Conservation (phyloP, 2,113 vertebrate species). For the Muntiacus reevesi region DNA sequence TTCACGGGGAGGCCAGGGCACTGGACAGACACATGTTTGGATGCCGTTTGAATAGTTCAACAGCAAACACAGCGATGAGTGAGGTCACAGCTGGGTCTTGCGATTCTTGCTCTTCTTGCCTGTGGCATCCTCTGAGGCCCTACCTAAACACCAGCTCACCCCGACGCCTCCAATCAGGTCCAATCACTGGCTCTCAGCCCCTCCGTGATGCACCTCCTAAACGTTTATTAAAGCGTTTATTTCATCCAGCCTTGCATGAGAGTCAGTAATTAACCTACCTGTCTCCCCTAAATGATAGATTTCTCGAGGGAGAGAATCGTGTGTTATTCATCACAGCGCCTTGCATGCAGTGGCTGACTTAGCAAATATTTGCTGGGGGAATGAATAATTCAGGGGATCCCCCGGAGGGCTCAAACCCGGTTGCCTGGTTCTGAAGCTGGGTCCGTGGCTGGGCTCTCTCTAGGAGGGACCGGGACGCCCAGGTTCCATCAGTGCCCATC, state of each 20-base stretch:
- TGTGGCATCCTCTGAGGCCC: rapidly evolving
- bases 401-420: rapidly evolving
- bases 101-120: rapidly evolving
- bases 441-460: background rate
- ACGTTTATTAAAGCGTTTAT: rapidly evolving
- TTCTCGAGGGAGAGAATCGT: background rate
- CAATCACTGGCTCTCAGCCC: rapidly evolving
- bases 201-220: rapidly evolving
- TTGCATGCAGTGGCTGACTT: rapidly evolving
- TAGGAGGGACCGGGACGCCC: rapidly evolving
- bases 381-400: background rate
- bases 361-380: rapidly evolving
- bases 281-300: background rate
- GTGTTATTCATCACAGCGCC: rapidly evolving
- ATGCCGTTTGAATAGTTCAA: rapidly evolving
- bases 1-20: rapidly evolving
- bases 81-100: rapidly evolving
- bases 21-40: rapidly evolving
- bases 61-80: background rate
- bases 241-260: rapidly evolving
- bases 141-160: rapidly evolving
- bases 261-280: background rate
- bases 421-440: rapidly evolving
- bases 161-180: rapidly evolving
- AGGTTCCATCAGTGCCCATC: rapidly evolving